A percentile compares a stretch with the other conserved stretches of the same genome.
Conservation (phyloP, 1,140 invertebrate genomes). For the Drosophila truncata region DNA sequence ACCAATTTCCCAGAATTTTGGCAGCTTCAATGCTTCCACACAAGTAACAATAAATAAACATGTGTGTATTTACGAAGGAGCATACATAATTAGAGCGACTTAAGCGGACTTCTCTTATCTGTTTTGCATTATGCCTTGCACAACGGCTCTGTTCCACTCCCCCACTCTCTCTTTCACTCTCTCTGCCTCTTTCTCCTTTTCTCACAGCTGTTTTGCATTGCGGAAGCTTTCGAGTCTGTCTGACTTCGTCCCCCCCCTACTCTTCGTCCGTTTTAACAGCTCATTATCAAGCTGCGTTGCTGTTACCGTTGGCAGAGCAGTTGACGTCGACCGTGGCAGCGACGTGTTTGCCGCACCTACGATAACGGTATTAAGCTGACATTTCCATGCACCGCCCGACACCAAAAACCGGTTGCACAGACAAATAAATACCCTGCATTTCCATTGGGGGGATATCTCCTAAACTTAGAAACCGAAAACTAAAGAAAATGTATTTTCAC, state of each 20-base stretch:
- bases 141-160: conserved; percentile 14
- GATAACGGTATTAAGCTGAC: conserved; percentile 78
- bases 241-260: conserved; percentile 38
- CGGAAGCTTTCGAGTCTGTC: conserved; percentile 68
- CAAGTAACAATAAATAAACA: conserved; percentile 3
- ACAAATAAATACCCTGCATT: conserved; percentile 21
- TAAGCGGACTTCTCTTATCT: conserved; percentile 47
- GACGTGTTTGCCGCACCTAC: conserved; percentile 79
- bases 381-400: conserved; percentile 46
- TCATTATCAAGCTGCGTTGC: conserved; percentile 67
- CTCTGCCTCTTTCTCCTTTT: background rate
- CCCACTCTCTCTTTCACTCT: background rate
- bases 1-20: conserved; percentile 61
- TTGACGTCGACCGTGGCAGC: conserved; percentile 46
- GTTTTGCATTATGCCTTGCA: conserved; percentile 58
- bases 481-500: background rate
- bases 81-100: conserved; percentile 30
- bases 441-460: background rate
- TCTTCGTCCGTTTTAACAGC: conserved; percentile 65
- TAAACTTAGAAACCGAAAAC: background rate
- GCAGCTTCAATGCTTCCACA: conserved; percentile 6
- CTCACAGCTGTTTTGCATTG: conserved; percentile 65
- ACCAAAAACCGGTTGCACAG: conserved; percentile 12
- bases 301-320: conserved; percentile 35
- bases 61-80: no score